Conservation (phyloP, 2,797 vertebrate genomes). For the Phrynocephalus vlangalii region DNA sequence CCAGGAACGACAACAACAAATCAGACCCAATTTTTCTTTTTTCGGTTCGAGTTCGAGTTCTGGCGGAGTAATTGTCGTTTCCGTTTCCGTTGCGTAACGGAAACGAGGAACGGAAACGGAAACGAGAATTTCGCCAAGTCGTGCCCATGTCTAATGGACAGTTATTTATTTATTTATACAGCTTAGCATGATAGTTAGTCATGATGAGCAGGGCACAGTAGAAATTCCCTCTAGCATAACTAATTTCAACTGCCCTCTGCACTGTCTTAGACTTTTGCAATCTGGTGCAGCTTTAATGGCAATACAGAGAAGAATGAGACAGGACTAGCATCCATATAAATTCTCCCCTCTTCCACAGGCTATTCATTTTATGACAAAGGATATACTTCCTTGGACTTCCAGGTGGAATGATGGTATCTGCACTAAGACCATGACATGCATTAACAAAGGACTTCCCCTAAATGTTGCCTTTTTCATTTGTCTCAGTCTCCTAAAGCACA, state of each 20-base stretch:
- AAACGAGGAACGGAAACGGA: no score
- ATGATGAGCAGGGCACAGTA: background rate
- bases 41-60: no score
- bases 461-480: conserved; percentile 30
- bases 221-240: background rate
- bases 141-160: no score
- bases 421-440: background rate
- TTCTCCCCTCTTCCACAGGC: background rate
- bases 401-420: background rate
- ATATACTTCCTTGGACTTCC: background rate
- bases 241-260: background rate
- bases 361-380: background rate
- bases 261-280: background rate
- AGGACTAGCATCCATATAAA: background rate
- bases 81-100: no score
- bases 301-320: background rate
- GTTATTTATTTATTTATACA: no score
- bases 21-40: no score
- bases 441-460: conserved; percentile 1
- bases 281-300: background rate
- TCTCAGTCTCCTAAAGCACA: conserved; percentile 30
- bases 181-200: no score
- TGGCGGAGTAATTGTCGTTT: no score
- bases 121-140: no score
- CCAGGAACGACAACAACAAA: no score